Evolutionary conservation across 2,888 invertebrate genomes (phyloP).

Genomic region (Timema cristinae): DNA sequence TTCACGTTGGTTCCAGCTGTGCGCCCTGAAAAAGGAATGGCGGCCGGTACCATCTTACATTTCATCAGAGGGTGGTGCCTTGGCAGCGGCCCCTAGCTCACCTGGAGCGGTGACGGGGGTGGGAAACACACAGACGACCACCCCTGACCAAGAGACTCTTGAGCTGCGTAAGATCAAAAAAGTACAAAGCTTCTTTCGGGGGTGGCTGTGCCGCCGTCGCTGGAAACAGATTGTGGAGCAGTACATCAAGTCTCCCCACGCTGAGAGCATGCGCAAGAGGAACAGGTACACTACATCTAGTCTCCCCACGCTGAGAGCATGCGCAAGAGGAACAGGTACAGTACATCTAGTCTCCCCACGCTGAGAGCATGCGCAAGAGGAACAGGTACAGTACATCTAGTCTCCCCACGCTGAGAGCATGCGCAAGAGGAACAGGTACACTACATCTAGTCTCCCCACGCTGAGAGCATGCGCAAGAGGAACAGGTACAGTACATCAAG

Average conservation of each 20-base stretch:
- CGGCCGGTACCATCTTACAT: constrained; percentile 49
- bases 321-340: constrained; percentile 77
- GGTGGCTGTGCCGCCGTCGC: constrained; percentile 84
- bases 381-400: constrained; percentile 84
- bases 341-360: constrained; percentile 90
- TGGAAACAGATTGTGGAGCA: constrained; percentile 96
- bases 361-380: constrained; percentile 88
- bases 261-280: constrained; percentile 88
- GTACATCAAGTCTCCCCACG: constrained; percentile 91
- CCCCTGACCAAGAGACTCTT: constrained; percentile 51
- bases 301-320: not conserved
- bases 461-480: too few species aligned
- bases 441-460: too few species aligned
- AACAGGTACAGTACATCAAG: too few species aligned
- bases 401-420: constrained; percentile 92
- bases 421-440: constrained; percentile 86
- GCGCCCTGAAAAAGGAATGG: constrained; percentile 76
- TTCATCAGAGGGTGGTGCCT: constrained; percentile 14
- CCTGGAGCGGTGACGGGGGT: constrained; percentile 26
- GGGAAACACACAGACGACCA: constrained; percentile 22
- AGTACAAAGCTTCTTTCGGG: constrained; percentile 85
- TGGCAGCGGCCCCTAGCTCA: constrained; percentile 29
- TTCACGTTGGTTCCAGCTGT: constrained; percentile 55
- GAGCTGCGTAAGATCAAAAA: constrained; percentile 83
- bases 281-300: constrained; percentile 61